Evolutionary conservation across 1,140 invertebrate genomes (phyloP).

Genomic region (Sipha flava): DNA sequence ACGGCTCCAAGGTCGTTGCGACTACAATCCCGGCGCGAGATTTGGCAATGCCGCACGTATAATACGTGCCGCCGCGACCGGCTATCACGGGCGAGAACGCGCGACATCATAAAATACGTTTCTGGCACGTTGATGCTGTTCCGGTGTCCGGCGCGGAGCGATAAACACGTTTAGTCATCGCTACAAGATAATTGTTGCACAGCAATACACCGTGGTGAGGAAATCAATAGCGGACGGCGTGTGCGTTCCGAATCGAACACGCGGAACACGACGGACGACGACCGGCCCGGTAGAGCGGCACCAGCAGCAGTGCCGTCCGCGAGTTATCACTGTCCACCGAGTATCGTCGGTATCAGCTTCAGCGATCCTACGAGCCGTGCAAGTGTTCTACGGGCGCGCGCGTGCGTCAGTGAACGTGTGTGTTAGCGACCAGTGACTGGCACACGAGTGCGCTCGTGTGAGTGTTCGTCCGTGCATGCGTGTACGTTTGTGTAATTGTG

Average conservation of each 20-base stretch:
- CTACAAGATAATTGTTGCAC: too few relatives aligned
- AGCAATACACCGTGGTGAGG: too few relatives aligned
- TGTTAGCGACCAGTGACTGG: not conserved
- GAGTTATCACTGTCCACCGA: not conserved
- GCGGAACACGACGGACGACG: not conserved
- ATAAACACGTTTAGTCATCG: too few relatives aligned
- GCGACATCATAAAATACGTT: too few relatives aligned
- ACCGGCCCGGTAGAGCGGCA: too few relatives aligned
- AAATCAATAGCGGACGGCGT: too few relatives aligned
- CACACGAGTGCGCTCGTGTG: too few relatives aligned
- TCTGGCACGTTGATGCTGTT: too few relatives aligned
- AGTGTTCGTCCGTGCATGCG: not conserved
- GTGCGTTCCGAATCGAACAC: not conserved
- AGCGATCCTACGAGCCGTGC: too few relatives aligned
- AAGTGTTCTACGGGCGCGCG: not conserved
- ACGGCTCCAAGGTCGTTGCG: constrained; percentile 20
- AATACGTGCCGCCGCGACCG: not conserved
- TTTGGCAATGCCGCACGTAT: constrained; percentile 28
- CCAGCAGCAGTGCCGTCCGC: too few relatives aligned
- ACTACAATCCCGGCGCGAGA: constrained; percentile 14
- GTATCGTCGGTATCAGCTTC: not conserved
- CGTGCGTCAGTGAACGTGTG: not conserved
- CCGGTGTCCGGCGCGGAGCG: too few relatives aligned
- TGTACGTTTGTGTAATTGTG: not conserved
- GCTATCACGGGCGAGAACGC: too few relatives aligned